Percentiles rank a stretch among this genome's conserved stretches.
These are phyloP conservation scores for Drosophila leontia DNA, from an alignment of 1,140 invertebrate genomes.

Conservation along the genomic window DNA sequence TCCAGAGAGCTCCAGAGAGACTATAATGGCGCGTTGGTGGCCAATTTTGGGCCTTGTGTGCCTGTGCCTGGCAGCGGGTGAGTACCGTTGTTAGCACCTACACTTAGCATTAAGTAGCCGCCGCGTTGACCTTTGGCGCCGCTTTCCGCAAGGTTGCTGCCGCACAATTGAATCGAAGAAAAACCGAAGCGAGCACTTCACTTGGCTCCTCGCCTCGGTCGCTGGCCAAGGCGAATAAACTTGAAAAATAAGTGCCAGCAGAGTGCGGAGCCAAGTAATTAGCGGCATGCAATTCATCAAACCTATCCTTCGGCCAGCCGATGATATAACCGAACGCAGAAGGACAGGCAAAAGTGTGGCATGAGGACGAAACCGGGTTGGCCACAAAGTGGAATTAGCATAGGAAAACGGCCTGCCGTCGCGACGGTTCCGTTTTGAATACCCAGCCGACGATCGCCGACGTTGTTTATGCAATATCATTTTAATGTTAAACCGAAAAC, in stretches of 20 bases:
- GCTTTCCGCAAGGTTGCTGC: slow-evolving; percentile 61
- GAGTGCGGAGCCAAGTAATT: slow-evolving; percentile 50
- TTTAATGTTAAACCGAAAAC: slow-evolving; percentile 73
- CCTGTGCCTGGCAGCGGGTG: slow-evolving; percentile 74
- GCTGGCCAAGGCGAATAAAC: slow-evolving; percentile 71
- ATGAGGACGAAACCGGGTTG: slow-evolving; percentile 65
- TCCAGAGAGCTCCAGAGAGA: slow-evolving; percentile 61
- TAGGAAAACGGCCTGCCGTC: slow-evolving; percentile 50
- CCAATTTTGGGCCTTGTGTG: slow-evolving; percentile 74
- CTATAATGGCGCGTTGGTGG: slow-evolving; percentile 80
- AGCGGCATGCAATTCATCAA: slow-evolving; percentile 59
- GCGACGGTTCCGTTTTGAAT: slow-evolving; percentile 66
- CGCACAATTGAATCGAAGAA: slow-evolving; percentile 9
- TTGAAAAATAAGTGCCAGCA: slow-evolving; percentile 43
- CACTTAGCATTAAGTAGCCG: slow-evolving; percentile 33
- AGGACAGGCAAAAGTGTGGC: slow-evolving; percentile 59
- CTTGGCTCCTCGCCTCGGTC: too few species aligned
- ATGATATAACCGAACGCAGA: slow-evolving; percentile 38
- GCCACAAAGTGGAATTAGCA: slow-evolving; percentile 67
- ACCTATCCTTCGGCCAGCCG: slow-evolving; percentile 23
- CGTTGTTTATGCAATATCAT: slow-evolving; percentile 74
- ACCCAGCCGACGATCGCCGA: slow-evolving; percentile 26
- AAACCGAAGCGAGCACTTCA: slow-evolving; percentile 9
- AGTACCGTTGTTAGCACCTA: slow-evolving; percentile 57
- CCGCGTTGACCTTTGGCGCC: slow-evolving; percentile 66